These are phyloP conservation scores for Camponotus vicinus DNA, from an alignment of 1,140 invertebrate genomes.

Conservation along the genomic window DNA sequence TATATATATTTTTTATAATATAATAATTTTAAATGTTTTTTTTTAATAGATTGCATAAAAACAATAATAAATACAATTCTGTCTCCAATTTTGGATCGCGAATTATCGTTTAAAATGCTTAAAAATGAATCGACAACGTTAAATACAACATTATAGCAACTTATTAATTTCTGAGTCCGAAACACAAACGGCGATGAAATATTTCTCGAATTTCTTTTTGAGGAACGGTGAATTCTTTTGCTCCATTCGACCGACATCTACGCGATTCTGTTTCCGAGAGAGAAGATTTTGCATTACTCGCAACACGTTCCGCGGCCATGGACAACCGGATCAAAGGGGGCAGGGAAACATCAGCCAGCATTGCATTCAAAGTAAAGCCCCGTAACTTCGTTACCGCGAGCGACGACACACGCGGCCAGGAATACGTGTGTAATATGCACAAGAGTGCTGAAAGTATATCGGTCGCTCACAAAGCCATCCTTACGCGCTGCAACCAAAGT, in stretches of 20 bases:
- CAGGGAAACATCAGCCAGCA: constrained; percentile 55
- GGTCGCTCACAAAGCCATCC: not conserved
- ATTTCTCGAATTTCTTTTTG: not conserved
- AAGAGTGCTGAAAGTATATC: constrained; percentile 28
- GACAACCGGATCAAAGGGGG: constrained; percentile 61
- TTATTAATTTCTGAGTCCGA: not conserved
- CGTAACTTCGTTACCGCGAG: constrained; percentile 61
- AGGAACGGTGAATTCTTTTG: not conserved
- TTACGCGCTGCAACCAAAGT: not conserved
- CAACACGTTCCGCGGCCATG: constrained; percentile 12
- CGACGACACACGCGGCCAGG: not conserved
- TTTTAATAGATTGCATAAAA: too few species aligned
- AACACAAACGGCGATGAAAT: not conserved
- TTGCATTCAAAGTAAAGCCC: constrained; percentile 58
- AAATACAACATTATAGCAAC: too few species aligned
- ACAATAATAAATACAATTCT: too few species aligned
- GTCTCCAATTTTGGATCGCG: too few species aligned
- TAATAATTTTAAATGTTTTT: too few species aligned
- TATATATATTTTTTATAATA: too few species aligned
- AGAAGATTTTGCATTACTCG: constrained; percentile 56
- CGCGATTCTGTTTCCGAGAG: constrained; percentile 30
- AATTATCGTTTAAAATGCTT: not conserved
- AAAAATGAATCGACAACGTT: too few species aligned
- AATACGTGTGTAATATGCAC: not conserved
- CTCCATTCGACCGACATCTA: constrained; percentile 6